Evolutionary conservation across 1,140 invertebrate species (phyloP).

Genomic region (Idris sp.): DNA sequence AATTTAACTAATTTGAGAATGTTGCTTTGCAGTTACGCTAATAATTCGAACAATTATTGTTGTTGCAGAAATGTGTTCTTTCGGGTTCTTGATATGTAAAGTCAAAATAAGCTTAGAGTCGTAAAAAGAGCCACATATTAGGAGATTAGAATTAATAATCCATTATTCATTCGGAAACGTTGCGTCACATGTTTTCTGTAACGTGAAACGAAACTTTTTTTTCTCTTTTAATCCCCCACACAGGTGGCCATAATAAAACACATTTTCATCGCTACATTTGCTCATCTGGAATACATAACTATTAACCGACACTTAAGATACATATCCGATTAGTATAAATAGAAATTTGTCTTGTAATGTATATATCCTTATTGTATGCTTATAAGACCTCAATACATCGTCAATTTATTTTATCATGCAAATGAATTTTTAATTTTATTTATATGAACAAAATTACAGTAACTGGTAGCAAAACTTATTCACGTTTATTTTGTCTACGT

Average conservation of each 20-base stretch:
- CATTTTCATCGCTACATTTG: constrained; percentile 12
- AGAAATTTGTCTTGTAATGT: constrained; percentile 23
- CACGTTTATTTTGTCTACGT: no score
- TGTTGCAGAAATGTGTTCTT: no score
- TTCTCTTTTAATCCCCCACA: not conserved
- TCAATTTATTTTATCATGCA: no score
- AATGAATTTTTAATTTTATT: no score
- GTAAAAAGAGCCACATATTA: no score
- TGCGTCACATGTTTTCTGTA: constrained; percentile 1
- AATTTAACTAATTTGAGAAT: no score
- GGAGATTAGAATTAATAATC: constrained; percentile 6
- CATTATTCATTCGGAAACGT: not conserved
- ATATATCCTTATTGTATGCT: constrained; percentile 39
- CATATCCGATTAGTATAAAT: constrained; percentile 43
- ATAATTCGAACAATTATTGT: not conserved
- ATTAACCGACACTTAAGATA: constrained; percentile 29
- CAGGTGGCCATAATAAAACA: constrained; percentile 19
- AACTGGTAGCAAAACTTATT: no score
- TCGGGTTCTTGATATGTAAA: no score
- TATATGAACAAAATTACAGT: no score
- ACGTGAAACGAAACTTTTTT: constrained; percentile 6
- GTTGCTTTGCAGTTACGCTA: no score
- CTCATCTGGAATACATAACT: constrained; percentile 11
- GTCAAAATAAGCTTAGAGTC: no score
- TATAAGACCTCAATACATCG: not conserved